A percentile compares a stretch with the other conserved stretches of the same genome.
Conservation (phyloP, 2,113 vertebrate species). For the Oxyruncus cristatus region DNA sequence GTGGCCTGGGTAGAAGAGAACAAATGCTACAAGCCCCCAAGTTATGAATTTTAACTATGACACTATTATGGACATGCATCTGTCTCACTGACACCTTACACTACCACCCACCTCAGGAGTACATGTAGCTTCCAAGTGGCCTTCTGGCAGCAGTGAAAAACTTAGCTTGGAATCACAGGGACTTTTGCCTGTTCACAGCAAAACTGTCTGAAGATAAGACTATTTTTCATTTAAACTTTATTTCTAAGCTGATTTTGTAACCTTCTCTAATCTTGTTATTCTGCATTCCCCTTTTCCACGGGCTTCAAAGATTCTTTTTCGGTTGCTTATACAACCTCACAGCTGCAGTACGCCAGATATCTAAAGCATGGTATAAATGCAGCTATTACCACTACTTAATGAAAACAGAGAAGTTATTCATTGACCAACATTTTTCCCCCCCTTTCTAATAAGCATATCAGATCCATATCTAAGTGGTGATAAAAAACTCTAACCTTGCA, state of each 20-base stretch:
- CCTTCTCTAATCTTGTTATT: neutral
- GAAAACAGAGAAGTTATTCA: conserved; percentile 14
- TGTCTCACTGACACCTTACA: neutral
- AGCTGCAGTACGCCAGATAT: accelerated
- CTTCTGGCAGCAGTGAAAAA: neutral
- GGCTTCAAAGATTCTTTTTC: neutral
- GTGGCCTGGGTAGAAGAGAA: neutral
- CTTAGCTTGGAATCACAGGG: neutral
- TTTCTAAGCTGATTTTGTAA: neutral
- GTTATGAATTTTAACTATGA: neutral
- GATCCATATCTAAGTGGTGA: conserved; percentile 3
- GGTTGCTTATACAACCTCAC: neutral
- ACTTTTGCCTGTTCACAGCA: neutral
- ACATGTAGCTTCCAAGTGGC: neutral
- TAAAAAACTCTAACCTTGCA: neutral
- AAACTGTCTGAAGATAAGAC: neutral
- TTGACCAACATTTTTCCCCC: neutral
- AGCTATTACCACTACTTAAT: neutral
- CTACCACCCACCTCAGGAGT: neutral
- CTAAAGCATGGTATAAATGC: neutral
- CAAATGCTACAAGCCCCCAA: neutral
- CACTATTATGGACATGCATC: neutral
- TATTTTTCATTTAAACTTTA: neutral
- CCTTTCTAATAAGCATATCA: conserved; percentile 15
- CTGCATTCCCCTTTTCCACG: neutral